Evolutionary conservation across 2,113 vertebrate species (phyloP).

Genomic region (Quiscalus mexicanus): DNA sequence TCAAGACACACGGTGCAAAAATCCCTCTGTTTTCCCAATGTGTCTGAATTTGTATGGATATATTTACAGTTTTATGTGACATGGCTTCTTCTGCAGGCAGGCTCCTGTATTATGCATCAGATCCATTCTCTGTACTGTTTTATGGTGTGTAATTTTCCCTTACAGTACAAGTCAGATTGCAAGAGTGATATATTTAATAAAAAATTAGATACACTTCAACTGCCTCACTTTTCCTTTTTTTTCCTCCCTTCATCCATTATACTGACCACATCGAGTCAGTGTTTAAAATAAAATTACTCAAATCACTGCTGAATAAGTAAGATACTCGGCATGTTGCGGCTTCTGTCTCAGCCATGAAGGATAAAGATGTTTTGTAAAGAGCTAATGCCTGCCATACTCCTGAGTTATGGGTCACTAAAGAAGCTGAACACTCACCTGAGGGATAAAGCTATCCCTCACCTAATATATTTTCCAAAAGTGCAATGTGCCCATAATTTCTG

Average conservation of each 20-base stretch:
- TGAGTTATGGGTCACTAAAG: conserved; percentile 73
- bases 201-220: conserved; percentile 63
- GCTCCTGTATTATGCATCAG: conserved; percentile 59
- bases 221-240: neutral
- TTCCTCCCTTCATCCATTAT: neutral
- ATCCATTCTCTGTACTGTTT: conserved; percentile 51
- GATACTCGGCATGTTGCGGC: neutral
- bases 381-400: neutral
- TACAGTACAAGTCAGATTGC: conserved; percentile 50
- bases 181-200: conserved; percentile 53
- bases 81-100: conserved; percentile 39
- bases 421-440: conserved; percentile 64
- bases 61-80: conserved; percentile 26
- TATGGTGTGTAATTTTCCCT: conserved; percentile 53
- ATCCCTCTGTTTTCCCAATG: neutral
- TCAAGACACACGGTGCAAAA: neutral
- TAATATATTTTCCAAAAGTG: conserved; percentile 73
- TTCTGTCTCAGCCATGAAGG: conserved; percentile 51
- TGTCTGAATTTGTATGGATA: neutral
- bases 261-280: conserved; percentile 44
- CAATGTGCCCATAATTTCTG: conserved; percentile 68
- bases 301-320: conserved; percentile 59
- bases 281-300: conserved; percentile 65
- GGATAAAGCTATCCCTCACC: conserved; percentile 65
- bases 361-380: conserved; percentile 61